A percentile compares a stretch with the other conserved stretches of the same genome.
Conservation (phyloP, 2,888 invertebrate genomes). For the Melieria picta region DNA sequence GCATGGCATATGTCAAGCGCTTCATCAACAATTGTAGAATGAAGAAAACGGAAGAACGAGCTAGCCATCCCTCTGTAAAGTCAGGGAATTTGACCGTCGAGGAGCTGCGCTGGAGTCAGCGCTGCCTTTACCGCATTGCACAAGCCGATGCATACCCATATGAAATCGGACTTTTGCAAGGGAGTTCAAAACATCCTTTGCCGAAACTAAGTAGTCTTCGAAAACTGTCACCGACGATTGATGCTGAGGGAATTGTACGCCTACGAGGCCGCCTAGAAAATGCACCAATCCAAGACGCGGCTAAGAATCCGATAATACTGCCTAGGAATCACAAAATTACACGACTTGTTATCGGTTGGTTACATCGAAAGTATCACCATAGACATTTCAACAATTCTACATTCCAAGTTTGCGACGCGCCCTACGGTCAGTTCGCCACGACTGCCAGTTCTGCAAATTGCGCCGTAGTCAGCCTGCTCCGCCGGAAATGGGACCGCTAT, state of each 20-base stretch:
- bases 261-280: constrained; percentile 38
- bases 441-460: constrained; percentile 31
- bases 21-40: not conserved
- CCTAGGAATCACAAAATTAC: constrained; percentile 34
- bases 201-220: constrained; percentile 35
- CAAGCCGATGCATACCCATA: not conserved
- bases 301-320: constrained; percentile 37
- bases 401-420: constrained; percentile 9
- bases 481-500: constrained; percentile 39
- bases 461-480: constrained; percentile 24
- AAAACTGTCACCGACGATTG: constrained; percentile 36
- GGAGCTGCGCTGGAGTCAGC: not conserved
- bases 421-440: constrained; percentile 32
- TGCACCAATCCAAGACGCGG: constrained; percentile 24
- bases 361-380: constrained; percentile 36
- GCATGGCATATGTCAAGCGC: not conserved
- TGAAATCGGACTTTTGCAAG: not conserved
- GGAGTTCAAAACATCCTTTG: not conserved
- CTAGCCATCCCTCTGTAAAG: too few species aligned
- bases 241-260: constrained; percentile 22
- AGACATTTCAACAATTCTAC: constrained; percentile 16
- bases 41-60: not conserved
- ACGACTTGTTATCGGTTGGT: constrained; percentile 30
- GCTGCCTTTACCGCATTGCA: not conserved
- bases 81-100: not conserved